These are phyloP conservation scores for Ctenoplectra terminalis DNA, from an alignment of 1,140 invertebrate species.

Conservation along the genomic window DNA sequence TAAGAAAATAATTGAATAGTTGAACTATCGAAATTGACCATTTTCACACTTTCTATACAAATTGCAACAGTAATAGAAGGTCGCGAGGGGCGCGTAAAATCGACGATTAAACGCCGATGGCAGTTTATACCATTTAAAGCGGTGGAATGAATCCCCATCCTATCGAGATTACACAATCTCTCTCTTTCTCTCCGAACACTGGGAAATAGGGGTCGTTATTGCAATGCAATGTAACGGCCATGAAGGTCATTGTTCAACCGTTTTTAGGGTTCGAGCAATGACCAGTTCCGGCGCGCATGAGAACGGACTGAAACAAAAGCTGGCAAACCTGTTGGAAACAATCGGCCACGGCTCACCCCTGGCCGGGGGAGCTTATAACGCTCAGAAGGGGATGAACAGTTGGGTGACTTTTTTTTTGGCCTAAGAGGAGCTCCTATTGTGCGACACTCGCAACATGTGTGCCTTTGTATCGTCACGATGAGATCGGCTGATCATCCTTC, in stretches of 20 bases:
- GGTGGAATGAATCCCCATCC: slow-evolving; percentile 57
- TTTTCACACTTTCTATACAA: neutral
- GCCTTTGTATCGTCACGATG: slow-evolving; percentile 64
- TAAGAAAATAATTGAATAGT: too few relatives aligned
- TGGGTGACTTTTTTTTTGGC: slow-evolving; percentile 79
- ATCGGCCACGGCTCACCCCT: slow-evolving; percentile 75
- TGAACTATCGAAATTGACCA: neutral
- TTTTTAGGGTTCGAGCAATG: slow-evolving; percentile 78
- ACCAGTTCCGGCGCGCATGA: slow-evolving; percentile 80
- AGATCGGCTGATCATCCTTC: slow-evolving; percentile 63
- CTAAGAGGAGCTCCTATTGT: slow-evolving; percentile 73
- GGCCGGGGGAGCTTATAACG: slow-evolving; percentile 71
- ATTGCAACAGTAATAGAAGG: neutral
- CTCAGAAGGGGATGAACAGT: slow-evolving; percentile 79
- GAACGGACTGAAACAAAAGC: slow-evolving; percentile 81
- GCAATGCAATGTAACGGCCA: slow-evolving; percentile 74
- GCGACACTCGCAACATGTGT: slow-evolving; percentile 78
- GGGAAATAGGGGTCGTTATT: slow-evolving; percentile 69
- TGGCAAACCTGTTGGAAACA: slow-evolving; percentile 82
- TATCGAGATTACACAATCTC: slow-evolving; percentile 52
- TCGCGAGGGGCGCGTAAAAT: neutral
- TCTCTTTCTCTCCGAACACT: slow-evolving; percentile 42
- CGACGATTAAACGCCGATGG: slow-evolving; percentile 32
- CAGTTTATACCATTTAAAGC: slow-evolving; percentile 39
- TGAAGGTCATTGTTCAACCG: slow-evolving; percentile 79